Evolutionary conservation across 2,888 invertebrate species (phyloP), one percentile per base, ranked within the genome.

Genomic region (Plagodis pulveraria): DNA sequence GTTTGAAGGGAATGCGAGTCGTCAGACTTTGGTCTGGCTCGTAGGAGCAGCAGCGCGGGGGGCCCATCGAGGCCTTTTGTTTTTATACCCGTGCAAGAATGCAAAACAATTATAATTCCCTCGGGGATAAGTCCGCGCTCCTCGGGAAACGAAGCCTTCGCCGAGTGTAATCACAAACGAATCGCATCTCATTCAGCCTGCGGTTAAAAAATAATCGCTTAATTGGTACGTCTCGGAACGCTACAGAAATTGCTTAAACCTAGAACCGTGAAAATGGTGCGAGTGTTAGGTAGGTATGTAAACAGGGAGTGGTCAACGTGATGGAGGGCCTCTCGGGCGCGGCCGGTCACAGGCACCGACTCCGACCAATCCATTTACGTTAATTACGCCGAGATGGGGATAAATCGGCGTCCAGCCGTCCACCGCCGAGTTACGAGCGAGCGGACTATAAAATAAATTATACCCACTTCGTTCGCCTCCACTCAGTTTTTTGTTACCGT

Each of bases 371-470:
- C 90, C 91, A 91, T 92, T 92, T 92, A 91, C 88, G 89, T 91
- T 92, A 92, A 92, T 92, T 91, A 89, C 89, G 81, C 78, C 70
- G 85, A 87, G 89, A 89, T 90, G 88, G 89, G 92, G 87, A 91
- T 91, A 91, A 87, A 90, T 91, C 90, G 91, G 87, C 89, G 90
- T 89, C 90, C 89, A 91, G 86, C 87, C 89, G 90, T 90, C 91
- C 90, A 90, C 87, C 84, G 89, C 78, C 91, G 87, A 90, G 91
- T 91, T 91, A 92, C 91, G 92, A 92, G 88, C 90, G 87, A 87
- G 81, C 88, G 85, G 89, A 86, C 91, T 90, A 92, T 92, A 91
- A 92, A 92, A 92, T 92, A 92, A 92, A 92, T 92, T 92, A 92
- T 91, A 91, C 90, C 91, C 91, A 91, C 91, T 91, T 89, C 90